Conservation (phyloP, 2,797 vertebrate species). For the Pyrocephalus nanus region DNA sequence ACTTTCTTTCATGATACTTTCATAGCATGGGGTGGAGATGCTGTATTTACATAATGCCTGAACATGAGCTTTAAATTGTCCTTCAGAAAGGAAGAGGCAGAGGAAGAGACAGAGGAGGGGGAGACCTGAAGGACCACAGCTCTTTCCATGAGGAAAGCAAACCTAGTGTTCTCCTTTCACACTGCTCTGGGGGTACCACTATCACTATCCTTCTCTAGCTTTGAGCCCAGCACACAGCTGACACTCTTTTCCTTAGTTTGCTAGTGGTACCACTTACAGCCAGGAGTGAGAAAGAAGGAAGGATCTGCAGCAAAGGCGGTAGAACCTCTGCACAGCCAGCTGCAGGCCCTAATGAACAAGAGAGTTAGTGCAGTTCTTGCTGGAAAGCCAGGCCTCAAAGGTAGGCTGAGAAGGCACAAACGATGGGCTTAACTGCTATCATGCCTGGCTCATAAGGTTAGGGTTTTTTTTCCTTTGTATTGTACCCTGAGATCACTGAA, state of each 20-base stretch:
- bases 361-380: neutral
- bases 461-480: neutral
- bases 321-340: fast-evolving
- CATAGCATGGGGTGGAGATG: neutral
- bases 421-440: neutral
- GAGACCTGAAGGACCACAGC: neutral
- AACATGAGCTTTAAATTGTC: neutral
- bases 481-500: neutral
- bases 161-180: neutral
- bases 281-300: fast-evolving
- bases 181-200: neutral
- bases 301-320: neutral
- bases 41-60: neutral
- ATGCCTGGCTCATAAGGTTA: neutral
- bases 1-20: neutral
- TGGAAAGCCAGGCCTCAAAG: neutral
- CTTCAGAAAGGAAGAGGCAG: neutral
- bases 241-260: neutral
- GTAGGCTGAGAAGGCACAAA: neutral
- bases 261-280: neutral
- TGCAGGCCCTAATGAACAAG: neutral
- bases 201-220: neutral
- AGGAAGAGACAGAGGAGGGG: neutral
- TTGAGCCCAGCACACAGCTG: neutral
- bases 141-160: neutral